Percentiles rank a stretch among this genome's conserved stretches.
These are phyloP conservation scores for Gasterosteus aculeatus DNA, from an alignment of 2,113 vertebrate species.

Conservation along the genomic window DNA sequence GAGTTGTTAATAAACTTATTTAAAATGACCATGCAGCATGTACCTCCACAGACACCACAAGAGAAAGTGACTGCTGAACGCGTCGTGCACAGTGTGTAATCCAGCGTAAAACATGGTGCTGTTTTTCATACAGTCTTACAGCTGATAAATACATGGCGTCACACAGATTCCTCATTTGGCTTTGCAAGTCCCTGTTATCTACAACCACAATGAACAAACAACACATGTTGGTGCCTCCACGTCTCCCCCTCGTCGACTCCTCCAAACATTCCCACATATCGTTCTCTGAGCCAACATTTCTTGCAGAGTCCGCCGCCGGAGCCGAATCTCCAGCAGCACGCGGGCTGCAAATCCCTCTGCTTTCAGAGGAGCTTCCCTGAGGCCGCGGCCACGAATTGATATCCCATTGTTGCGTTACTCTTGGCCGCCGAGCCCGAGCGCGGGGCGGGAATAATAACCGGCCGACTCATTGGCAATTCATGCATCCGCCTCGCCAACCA, in stretches of 20 bases:
- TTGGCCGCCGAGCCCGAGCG: slow-evolving; percentile 65
- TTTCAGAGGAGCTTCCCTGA: slow-evolving; percentile 73
- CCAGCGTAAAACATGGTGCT: background rate
- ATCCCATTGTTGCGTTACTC: slow-evolving; percentile 73
- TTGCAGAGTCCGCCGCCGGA: slow-evolving; percentile 46
- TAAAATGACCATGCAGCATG: background rate
- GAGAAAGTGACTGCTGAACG: background rate
- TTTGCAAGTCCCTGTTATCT: slow-evolving; percentile 31
- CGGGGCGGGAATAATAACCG: slow-evolving; percentile 66
- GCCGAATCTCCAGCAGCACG: slow-evolving; percentile 56
- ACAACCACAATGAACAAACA: slow-evolving; percentile 41
- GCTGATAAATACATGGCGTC: slow-evolving; percentile 7
- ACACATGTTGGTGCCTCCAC: slow-evolving; percentile 24
- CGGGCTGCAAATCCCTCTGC: slow-evolving; percentile 68
- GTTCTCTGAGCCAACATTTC: slow-evolving; percentile 42
- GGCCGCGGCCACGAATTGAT: slow-evolving; percentile 73
- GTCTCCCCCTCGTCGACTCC: slow-evolving; percentile 32
- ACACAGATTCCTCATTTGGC: slow-evolving; percentile 20
- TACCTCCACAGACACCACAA: background rate
- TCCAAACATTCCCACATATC: slow-evolving; percentile 48
- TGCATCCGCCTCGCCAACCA: slow-evolving; percentile 36
- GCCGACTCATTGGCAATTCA: slow-evolving; percentile 58
- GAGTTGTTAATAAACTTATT: background rate
- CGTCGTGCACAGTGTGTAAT: background rate
- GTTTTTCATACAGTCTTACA: background rate